Conservation (phyloP, 2,797 vertebrate genomes). For the Dicrostonyx torquatus region DNA sequence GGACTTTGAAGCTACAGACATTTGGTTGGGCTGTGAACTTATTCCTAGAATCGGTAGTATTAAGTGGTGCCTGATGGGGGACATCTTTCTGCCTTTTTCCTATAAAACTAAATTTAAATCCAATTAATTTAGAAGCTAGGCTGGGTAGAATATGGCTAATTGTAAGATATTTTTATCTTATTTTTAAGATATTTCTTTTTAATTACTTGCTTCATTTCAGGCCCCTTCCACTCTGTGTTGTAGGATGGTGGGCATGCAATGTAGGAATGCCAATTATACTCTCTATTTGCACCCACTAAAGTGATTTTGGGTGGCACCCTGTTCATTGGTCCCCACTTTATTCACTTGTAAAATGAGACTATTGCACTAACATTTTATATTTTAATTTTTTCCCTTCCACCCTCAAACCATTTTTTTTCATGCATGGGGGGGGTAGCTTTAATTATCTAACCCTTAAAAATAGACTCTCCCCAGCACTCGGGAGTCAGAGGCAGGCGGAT, state of each 20-base stretch:
- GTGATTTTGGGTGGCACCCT: neutral
- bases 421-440: neutral
- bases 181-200: neutral
- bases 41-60: neutral
- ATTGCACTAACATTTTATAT: neutral
- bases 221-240: neutral
- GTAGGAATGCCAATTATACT: neutral
- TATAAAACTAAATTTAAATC: constrained; percentile 22
- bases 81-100: constrained; percentile 26
- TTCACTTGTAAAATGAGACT: constrained; percentile 20
- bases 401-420: constrained; percentile 9
- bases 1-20: constrained; percentile 6
- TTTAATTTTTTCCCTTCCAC: neutral
- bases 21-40: constrained; percentile 5
- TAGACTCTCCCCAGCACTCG: no score
- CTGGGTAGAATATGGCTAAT: neutral
- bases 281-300: neutral
- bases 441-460: neutral
- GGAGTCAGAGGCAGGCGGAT: no score
- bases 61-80: neutral
- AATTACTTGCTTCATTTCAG: constrained; percentile 20
- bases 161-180: neutral
- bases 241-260: neutral
- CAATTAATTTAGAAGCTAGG: constrained; percentile 11
- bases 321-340: neutral